Base-by-base conservation (phyloP, 92 coral and sea anemone genomes). In the Palythoa grandis region DNA sequence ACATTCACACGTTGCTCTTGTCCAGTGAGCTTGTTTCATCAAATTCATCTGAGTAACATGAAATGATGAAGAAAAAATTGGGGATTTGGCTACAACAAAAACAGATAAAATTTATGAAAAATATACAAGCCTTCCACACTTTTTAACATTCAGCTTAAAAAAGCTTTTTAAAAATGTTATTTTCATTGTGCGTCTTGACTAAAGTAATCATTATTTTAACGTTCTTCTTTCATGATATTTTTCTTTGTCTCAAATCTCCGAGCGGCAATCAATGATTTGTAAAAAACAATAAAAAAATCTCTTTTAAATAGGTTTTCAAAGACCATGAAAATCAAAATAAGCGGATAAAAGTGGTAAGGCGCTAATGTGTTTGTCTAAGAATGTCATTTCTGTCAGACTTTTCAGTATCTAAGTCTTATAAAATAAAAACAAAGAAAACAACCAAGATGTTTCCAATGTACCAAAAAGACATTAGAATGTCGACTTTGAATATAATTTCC, bases 281-380 rank as follows among this genome's bases (percentile, higher is more conserved):
- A 79, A 47, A 79, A 67, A 80, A 80, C 72, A 40, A 60, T 80
- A 47, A 80, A 15, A n/a, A n/a, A 35, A 38, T 19, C 13, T n/a
- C 38, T 20, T 78, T 29, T 35, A 69, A 37, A 78, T 57, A 43
- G 13, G 14, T 38, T 60, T 56, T 78, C 29, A 78, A 47, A 15
- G 48, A 52, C 73, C 74, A 66, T 66, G 38, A 80, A 66, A 29
- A 68, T 80, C 61, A 80, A 80, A 80, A 63, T 65, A 43, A 63
- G 47, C 57, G n/a, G 22, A 6, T 10, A 66, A 79, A 16, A 66
- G 74, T 20, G 48, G 43, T n/a, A 43, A 68, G 70, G 48, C 9
- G 40, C 24, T 80, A 80, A 80, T 65, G 72, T 47, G 50, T 65
- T 65, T 66, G 11, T 47, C 37, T 39, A 60, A 61, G 66, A 8